Base-by-base conservation (phyloP, 2,113 vertebrate species). In the Chelonoidis abingdonii region DNA sequence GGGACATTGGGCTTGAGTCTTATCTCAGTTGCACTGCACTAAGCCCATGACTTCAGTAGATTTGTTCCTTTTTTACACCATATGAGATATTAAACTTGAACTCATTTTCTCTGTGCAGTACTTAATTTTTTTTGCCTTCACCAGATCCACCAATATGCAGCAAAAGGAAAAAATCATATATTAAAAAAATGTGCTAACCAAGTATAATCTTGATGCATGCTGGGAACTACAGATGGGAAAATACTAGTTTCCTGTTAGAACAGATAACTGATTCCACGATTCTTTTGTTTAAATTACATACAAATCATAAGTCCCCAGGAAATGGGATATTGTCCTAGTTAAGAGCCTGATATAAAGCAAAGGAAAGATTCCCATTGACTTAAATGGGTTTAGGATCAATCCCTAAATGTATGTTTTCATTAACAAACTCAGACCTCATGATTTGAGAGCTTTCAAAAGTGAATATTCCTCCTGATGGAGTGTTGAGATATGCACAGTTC, bases 131-230 rank as follows among this genome's bases (percentile, higher is more conserved):
- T 59, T 69, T n/a, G 31, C n/a, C 8, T n/a, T 69, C 65, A 19
- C n/a, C 17, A 35, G n/a, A 85, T 56, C 12, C 86, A 0, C 35
- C 41, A 0, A 0, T 78, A 41, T 11, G 2, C 8, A 57, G 25
- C 1, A 31, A 54, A 72, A 72, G 16, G n/a, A 19, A n/a, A n/a
- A 38, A 56, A 79, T 75, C 57, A 8, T 22, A 59, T 21, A 9
- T 2, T 0, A 13, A 88, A 85, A 17, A 14, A 13, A n/a, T 75
- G 2, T 72, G 3, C 29, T 75, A 2, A 14, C 14, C 1, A 83
- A 54, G 65, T 54, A 50, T 56, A n/a, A 83, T 86, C 16, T 41
- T 84, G 10, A 24, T 80, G 8, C 2, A 21, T 53, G 85, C 92
- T 56, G 41, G 50, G 75, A 93, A 52, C 31, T 83, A 29, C 22